Percentiles rank a stretch among this genome's conserved stretches.
Evolutionary conservation across 1,140 invertebrate genomes (phyloP).

Genomic region (Zaprionus nigranus): DNA sequence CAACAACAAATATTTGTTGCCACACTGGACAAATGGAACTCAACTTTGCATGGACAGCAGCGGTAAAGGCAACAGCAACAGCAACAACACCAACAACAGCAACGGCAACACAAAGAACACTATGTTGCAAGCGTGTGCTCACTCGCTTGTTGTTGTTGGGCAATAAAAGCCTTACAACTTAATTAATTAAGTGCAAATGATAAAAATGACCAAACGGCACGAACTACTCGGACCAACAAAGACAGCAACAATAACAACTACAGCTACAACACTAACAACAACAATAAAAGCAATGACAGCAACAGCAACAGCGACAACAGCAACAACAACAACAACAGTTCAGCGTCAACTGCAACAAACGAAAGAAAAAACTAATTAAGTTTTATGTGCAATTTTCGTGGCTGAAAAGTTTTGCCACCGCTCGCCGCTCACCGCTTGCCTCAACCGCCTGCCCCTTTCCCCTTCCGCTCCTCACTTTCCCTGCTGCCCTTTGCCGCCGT

Average conservation of each 20-base stretch:
- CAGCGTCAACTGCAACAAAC: slow-evolving; percentile 38
- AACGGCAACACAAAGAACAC: neutral
- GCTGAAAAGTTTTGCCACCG: slow-evolving; percentile 71
- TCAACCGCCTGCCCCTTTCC: neutral
- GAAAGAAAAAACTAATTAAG: slow-evolving; percentile 78
- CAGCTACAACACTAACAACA: slow-evolving; percentile 20
- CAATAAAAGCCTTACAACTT: slow-evolving; percentile 82
- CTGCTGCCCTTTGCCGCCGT: neutral
- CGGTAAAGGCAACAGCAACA: neutral
- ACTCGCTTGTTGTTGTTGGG: slow-evolving; percentile 52
- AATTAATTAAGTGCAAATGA: slow-evolving; percentile 83
- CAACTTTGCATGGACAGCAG: slow-evolving; percentile 27
- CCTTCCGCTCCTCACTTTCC: neutral
- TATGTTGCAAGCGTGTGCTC: slow-evolving; percentile 13
- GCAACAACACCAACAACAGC: neutral
- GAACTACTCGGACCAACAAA: slow-evolving; percentile 45
- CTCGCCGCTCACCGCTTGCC: too few species aligned
- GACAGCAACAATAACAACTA: slow-evolving; percentile 18
- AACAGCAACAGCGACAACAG: slow-evolving; percentile 15
- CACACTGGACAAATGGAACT: slow-evolving; percentile 8
- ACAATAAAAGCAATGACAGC: slow-evolving; percentile 5
- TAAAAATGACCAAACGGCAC: slow-evolving; percentile 79
- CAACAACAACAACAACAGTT: slow-evolving; percentile 10
- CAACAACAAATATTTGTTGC: slow-evolving; percentile 1
- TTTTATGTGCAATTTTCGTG: slow-evolving; percentile 83